Evolutionary conservation across 2,888 invertebrate genomes (phyloP), one percentile per base, ranked within the genome.

Genomic region (Apodemia hepburni): DNA sequence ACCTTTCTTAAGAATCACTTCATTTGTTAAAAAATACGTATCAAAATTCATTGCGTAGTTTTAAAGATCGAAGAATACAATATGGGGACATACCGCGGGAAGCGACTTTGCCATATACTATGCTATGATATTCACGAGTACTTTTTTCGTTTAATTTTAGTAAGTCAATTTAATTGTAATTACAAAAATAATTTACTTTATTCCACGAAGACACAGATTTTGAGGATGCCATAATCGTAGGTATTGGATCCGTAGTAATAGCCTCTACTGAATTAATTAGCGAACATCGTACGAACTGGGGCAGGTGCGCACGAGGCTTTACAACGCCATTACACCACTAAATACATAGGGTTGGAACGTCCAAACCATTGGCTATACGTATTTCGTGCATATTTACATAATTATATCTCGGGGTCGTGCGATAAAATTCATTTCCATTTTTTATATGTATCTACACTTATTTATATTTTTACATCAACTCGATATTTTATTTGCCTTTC

Each of bases 211-310:
- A 35, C 78, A 78, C 76, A 75, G 75, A 76, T 80, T 80, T 77
- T 71, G 74, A 75, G 71, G 71, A 69, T 67, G 72, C 75, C 74
- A 78, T 81, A 81, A 80, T 79, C 77, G 78, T 78, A 72, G 78
- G 77, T 81, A 81, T 82, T 75, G 80, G 73, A 79, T 79, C 78
- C 76, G 73, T 73, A 71, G 80, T 81, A 85, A 83, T 83, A 77
- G 79, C 74, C 75, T 73, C 77, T 76, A 73, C 75, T 84, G 84
- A 87, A 87, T 88, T 88, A 87, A 87, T 88, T 89, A 85, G 77
- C 79, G 77, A 74, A 74, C 78, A 79, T 78, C 75, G 75, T 71
- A 75, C 73, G 73, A 70, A 73, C 70, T 69, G 79, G 72, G 74
- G 78, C 87, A 87, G 87, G 86, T 88, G 87, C 82, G 81, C 74